Base-by-base conservation (phyloP, 2,888 invertebrate species). In the Tortrix viridana region DNA sequence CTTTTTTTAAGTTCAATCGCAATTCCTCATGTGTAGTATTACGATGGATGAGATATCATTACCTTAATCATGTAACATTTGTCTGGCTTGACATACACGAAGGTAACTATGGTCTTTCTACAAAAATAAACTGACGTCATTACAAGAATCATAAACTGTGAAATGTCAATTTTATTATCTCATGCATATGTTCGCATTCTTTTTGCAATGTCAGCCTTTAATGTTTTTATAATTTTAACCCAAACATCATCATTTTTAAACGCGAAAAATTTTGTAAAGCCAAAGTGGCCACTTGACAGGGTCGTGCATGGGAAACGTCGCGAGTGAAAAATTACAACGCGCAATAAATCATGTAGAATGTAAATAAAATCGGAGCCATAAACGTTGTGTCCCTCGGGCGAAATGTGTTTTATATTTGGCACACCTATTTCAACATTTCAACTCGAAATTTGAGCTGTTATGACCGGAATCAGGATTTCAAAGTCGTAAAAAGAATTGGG, bases 211-310 rank as follows among this genome's bases (percentile, higher is more conserved):
- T 55, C 19, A 48, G 18, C 3, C 55, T 43, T 44, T 46, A 2
- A 9, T 23, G 12, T 23, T 37, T 38, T n/a, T 4, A n/a, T 9
- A 20, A 9, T 6, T 43, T 43, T 41, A 43, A 22, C n/a, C 22
- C n/a, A 3, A 6, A 37, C 18, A 52, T 14, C n/a, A 16, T 41
- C 4, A n/a, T 53, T 41, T 7, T 16, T 9, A 4, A 5, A 12
- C n/a, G 38, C 14, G n/a, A 38, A 14, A 19, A 32, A 3, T 20
- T 26, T 54, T 54, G 43, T 9, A 53, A 37, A 18, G 16, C 14
- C 26, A 54, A 70, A 72, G 71, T 69, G 74, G 73, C 68, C 74
- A 72, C 76, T 73, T 69, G 71, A 74, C 75, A 69, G 67, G 68
- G 68, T 67, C 63, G 64, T 9, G 9, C 60, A 69, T 72, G 71